Conservation (phyloP, 1,140 invertebrate genomes). For the Drosophila pseudoobscura region DNA sequence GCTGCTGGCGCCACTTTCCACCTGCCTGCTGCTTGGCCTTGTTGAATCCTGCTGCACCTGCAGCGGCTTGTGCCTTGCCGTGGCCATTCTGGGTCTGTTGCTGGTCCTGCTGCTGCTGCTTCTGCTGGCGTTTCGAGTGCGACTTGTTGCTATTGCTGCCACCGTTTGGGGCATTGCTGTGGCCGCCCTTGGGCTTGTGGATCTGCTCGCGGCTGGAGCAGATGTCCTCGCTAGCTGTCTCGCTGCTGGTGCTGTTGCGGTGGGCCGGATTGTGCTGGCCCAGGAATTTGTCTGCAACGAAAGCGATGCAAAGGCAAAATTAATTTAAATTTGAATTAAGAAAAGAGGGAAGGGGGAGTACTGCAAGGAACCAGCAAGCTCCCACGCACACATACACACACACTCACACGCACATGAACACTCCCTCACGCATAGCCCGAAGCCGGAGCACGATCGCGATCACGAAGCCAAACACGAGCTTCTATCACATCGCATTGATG, state of each 20-base stretch:
- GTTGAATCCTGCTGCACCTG: background rate
- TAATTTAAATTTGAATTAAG: conserved; percentile 3
- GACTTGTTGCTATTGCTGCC: conserved; percentile 20
- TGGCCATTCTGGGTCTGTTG: conserved; percentile 8
- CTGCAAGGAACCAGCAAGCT: background rate
- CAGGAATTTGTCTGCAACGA: conserved; percentile 68
- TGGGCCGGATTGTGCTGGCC: conserved; percentile 72
- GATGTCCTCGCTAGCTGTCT: conserved; percentile 75
- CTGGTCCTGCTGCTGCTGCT: conserved; percentile 29
- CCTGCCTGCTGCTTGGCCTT: conserved; percentile 15
- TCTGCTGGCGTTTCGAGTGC: conserved; percentile 59
- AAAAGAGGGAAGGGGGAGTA: background rate
- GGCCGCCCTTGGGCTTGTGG: conserved; percentile 38
- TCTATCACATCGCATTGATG: background rate
- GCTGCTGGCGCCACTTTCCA: conserved; percentile 33
- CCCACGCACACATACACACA: background rate
- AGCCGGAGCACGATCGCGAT: too few species aligned
- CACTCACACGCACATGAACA: background rate
- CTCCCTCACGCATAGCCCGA: background rate
- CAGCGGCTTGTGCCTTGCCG: background rate
- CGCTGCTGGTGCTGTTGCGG: conserved; percentile 80
- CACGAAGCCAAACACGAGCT: too few species aligned
- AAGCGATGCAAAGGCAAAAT: conserved; percentile 9
- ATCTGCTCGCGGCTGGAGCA: conserved; percentile 72
- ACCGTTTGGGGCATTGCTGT: conserved; percentile 15